A percentile compares a stretch with the other conserved stretches of the same genome.
phyloP scores from a whole-genome alignment of 2,797 vertebrate species.

The Perodicticus potto region DNA sequence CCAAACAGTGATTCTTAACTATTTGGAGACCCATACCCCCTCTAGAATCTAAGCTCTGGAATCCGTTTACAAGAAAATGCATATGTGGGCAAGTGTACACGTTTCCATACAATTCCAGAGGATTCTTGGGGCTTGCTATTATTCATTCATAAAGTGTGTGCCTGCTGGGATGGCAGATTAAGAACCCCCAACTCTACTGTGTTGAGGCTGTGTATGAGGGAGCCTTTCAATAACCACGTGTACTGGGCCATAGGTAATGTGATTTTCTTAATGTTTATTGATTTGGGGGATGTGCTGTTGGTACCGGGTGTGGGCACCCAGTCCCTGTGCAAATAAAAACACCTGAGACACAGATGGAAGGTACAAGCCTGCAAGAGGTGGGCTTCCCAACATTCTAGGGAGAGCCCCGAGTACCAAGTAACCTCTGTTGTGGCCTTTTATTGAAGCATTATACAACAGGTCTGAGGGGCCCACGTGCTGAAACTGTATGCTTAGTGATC shows the following conservation, averaged over 20 bases:
- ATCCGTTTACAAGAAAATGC: background rate
- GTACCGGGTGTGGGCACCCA: too few relatives aligned
- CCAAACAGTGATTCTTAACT: background rate
- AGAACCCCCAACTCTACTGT: background rate
- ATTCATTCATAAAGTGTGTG: background rate
- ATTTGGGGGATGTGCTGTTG: background rate
- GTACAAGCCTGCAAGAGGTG: too few relatives aligned
- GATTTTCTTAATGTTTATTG: too few relatives aligned
- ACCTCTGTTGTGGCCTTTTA: too few relatives aligned
- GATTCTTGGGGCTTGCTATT: background rate
- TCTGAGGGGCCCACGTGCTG: too few relatives aligned
- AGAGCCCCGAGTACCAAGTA: too few relatives aligned
- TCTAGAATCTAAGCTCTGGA: background rate
- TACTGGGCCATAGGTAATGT: too few relatives aligned
- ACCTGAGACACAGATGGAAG: too few relatives aligned
- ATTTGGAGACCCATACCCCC: background rate
- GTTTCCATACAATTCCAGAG: background rate
- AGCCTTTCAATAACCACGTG: background rate
- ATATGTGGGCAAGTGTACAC: accelerated
- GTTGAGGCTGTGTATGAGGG: accelerated
- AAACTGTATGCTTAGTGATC: too few relatives aligned
- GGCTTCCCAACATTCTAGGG: too few relatives aligned
- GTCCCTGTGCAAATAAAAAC: too few relatives aligned
- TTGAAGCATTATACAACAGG: too few relatives aligned
- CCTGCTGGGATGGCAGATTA: background rate